phyloP scores from a whole-genome alignment of 2,888 invertebrate species.

The Tethea ocularis region DNA sequence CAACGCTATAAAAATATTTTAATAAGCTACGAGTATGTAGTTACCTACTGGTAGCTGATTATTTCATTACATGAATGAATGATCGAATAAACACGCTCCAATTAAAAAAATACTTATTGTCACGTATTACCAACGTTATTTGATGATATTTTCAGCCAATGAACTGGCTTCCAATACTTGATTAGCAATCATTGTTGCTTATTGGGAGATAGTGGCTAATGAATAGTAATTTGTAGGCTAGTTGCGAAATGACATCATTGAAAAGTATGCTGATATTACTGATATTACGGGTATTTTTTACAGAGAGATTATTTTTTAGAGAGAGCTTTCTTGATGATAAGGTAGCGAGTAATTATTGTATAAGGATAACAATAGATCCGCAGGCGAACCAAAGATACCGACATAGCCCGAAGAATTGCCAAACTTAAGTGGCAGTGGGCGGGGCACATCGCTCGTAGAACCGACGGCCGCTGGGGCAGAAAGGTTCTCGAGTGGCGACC shows the following conservation, averaged over 20 bases:
- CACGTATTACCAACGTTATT: not conserved
- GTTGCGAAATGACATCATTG: not conserved
- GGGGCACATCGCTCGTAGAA: too few relatives aligned
- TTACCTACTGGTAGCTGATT: not conserved
- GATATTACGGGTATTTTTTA: too few relatives aligned
- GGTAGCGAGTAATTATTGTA: too few relatives aligned
- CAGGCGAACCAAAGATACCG: too few relatives aligned
- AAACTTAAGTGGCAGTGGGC: too few relatives aligned
- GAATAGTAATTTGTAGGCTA: constrained; percentile 23
- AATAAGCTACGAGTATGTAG: too few relatives aligned
- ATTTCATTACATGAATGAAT: not conserved
- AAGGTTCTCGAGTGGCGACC: too few relatives aligned
- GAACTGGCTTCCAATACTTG: constrained; percentile 38
- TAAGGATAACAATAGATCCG: too few relatives aligned
- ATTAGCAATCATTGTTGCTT: constrained; percentile 36
- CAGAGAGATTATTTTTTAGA: too few relatives aligned
- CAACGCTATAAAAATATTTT: not conserved
- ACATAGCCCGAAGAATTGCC: too few relatives aligned
- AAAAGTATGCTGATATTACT: not conserved
- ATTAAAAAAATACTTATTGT: not conserved
- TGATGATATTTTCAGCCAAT: constrained; percentile 32
- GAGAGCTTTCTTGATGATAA: too few relatives aligned
- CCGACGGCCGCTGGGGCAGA: too few relatives aligned
- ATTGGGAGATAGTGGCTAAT: constrained; percentile 30
- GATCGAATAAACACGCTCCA: not conserved